Evolutionary conservation across 2,797 vertebrate species (phyloP).

Genomic region (Xiphophorus birchmanni): DNA sequence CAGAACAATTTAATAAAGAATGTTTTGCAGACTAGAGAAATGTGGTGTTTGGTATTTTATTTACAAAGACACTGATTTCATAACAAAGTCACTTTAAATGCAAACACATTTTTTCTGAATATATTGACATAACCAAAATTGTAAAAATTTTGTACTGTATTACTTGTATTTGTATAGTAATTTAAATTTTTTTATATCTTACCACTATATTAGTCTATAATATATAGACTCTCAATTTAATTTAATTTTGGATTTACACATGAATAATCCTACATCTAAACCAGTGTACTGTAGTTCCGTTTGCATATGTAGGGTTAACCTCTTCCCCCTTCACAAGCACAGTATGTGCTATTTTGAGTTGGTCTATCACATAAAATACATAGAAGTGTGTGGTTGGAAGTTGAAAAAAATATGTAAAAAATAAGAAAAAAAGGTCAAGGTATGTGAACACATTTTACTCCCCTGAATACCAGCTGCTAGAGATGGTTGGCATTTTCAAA

Average conservation of each 20-base stretch:
- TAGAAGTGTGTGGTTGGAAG: neutral
- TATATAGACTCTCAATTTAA: neutral
- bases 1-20: neutral
- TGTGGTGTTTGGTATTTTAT: neutral
- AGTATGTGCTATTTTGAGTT: neutral
- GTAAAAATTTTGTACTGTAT: neutral
- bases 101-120: neutral
- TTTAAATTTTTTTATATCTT: neutral
- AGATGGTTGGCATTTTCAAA: conserved; percentile 2
- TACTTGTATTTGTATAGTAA: neutral
- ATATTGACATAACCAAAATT: neutral
- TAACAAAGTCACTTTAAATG: neutral
- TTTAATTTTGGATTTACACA: neutral
- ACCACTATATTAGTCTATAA: too few species aligned
- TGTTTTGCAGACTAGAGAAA: neutral
- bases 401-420: neutral
- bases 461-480: neutral
- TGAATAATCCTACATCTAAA: neutral
- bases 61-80: neutral
- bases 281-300: neutral
- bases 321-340: neutral
- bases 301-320: neutral
- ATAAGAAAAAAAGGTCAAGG: neutral
- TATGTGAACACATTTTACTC: neutral
- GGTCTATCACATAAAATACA: neutral